Evolutionary conservation across 2,113 vertebrate genomes (phyloP), one percentile per base, ranked within the genome.

Genomic region (Orycteropus afer): DNA sequence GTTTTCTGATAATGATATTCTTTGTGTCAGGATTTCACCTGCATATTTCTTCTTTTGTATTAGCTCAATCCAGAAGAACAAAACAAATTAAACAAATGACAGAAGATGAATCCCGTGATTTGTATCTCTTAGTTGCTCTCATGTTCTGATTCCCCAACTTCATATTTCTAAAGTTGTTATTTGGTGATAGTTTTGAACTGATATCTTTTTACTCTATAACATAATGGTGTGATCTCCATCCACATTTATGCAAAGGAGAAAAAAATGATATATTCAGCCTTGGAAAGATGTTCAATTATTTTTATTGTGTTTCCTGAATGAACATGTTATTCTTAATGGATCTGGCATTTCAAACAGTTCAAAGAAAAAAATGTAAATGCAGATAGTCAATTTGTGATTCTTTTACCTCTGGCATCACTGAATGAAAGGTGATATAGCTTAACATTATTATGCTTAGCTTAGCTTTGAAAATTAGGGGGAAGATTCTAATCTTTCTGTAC

Each of bases 241-340:
- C 81, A 71, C 23, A 79, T 65, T 97, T 87, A 22, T 80, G 81
- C 40, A 53, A 93, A 74, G 91, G 95, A 96, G 55, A 95, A 96
- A 65, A 93, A 85, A 51, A 55, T 93, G 89, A 59, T 83, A 89
- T 23, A 22, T 61, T 79, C 61, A 93, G 81, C 25, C 40, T 93
- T 20, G 4, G 34, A 40, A 94, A 86, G 55, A 90, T 85, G 40
- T 87, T 96, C 34, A 91, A 37, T 91, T 91, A 67, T 96, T 97
- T 96, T 96, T 53, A 90, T 42, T 95, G 86, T 40, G 74, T 84
- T 96, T 97, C 86, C 91, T 95, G 69, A 94, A 85, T 80, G 80
- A 94, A 45, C 7, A 47, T 34, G 3, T 18, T 95, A 84, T 97
- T 95, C 37, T 37, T 80, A 97, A 87, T 59, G 71, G 57, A 51